phyloP scores from a whole-genome alignment of 2,888 invertebrate species.

The Leptarthrus brevirostris region DNA sequence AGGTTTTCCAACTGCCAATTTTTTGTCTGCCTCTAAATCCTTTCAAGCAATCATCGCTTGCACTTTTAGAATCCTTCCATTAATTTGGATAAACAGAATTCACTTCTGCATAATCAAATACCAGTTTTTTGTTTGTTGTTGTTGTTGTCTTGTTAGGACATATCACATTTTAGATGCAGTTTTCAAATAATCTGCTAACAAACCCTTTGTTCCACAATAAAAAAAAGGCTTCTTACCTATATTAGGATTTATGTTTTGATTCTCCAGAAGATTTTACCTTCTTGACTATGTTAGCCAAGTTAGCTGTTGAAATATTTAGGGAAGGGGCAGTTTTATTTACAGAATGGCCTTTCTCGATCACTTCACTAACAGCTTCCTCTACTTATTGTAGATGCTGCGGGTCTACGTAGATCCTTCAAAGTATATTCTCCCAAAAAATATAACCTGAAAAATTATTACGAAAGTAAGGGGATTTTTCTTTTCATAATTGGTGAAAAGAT shows the following conservation, averaged over 20 bases:
- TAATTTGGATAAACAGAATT: not conserved
- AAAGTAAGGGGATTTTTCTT: too few species aligned
- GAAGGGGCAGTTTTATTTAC: not conserved
- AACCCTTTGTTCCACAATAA: too few species aligned
- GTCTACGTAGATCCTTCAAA: constrained; percentile 3
- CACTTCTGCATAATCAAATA: not conserved
- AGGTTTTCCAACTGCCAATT: too few species aligned
- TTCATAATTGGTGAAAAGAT: too few species aligned
- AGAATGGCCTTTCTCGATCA: not conserved
- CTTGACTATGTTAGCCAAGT: constrained; percentile 2
- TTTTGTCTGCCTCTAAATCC: too few species aligned
- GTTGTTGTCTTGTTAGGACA: not conserved
- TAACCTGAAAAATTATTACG: not conserved
- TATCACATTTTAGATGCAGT: constrained; percentile 4
- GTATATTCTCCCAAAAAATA: not conserved
- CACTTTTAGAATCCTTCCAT: constrained; percentile 1
- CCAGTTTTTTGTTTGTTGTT: not conserved
- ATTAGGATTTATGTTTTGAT: not conserved
- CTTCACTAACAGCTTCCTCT: not conserved
- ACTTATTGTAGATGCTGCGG: not conserved
- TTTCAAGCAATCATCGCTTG: not conserved
- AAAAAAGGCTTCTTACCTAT: not conserved
- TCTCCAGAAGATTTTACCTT: constrained; percentile 5
- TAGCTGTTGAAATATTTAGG: not conserved
- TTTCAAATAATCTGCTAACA: not conserved